phyloP scores from a whole-genome alignment of 2,888 invertebrate species.

The Megastigmus dorsalis region DNA sequence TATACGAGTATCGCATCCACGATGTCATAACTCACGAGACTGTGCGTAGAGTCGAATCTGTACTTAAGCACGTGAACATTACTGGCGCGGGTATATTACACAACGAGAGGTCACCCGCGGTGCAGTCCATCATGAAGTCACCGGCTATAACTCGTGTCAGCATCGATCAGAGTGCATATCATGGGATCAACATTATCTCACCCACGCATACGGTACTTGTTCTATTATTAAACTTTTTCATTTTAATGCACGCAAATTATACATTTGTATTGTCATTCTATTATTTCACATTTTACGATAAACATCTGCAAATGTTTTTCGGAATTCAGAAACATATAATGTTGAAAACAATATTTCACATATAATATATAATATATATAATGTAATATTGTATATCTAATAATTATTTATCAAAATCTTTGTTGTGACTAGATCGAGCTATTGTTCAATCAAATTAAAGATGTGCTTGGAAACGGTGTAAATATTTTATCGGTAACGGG shows the following conservation, averaged over 20 bases:
- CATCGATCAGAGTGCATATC: slow-evolving; percentile 88
- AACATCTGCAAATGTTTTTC: no score
- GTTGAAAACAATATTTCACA: no score
- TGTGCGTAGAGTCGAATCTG: slow-evolving; percentile 83
- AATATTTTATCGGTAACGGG: slow-evolving; percentile 94
- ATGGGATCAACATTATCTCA: slow-evolving; percentile 94
- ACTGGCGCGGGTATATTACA: slow-evolving; percentile 96
- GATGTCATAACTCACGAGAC: slow-evolving; percentile 87
- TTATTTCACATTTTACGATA: no score
- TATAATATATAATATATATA: no score
- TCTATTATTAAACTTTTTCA: background rate
- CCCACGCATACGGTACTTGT: slow-evolving; percentile 87
- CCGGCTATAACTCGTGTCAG: slow-evolving; percentile 88
- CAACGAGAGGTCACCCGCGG: slow-evolving; percentile 93
- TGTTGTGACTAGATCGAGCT: slow-evolving; percentile 77
- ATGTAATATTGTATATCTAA: no score
- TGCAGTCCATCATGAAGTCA: slow-evolving; percentile 92
- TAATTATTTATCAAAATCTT: background rate
- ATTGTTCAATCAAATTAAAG: slow-evolving; percentile 83
- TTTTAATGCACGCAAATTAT: no score
- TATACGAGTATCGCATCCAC: slow-evolving; percentile 88
- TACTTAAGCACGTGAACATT: slow-evolving; percentile 86
- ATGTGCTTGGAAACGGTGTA: slow-evolving; percentile 92
- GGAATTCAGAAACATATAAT: no score
- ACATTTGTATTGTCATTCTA: no score